Evolutionary conservation across 2,888 invertebrate species (phyloP).

Genomic region (Omphaloscelis lunosa): DNA sequence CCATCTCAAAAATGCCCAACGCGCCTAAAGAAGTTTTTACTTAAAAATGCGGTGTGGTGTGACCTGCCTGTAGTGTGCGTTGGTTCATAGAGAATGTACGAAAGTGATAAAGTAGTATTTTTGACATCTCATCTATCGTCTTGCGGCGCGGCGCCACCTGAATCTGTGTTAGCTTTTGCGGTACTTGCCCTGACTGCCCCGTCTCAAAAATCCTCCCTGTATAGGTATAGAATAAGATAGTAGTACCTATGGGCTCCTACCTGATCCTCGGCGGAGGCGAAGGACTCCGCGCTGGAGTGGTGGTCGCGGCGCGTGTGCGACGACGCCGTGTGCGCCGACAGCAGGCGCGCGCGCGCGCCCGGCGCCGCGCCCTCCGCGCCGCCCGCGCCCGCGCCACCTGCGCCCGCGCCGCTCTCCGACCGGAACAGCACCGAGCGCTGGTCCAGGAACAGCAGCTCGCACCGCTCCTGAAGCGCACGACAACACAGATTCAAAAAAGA

Average conservation of each 20-base stretch:
- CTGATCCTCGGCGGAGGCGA: conserved; percentile 98
- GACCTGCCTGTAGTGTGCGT: not conserved
- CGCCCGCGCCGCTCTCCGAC: conserved; percentile 92
- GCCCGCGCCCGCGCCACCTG: conserved; percentile 71
- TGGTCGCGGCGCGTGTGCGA: conserved; percentile 90
- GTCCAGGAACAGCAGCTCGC: conserved; percentile 96
- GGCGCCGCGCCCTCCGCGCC: conserved; percentile 73
- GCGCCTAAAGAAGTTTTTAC: no score
- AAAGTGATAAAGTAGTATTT: not conserved
- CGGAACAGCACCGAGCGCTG: conserved; percentile 96
- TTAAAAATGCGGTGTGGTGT: not conserved
- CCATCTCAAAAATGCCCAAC: no score
- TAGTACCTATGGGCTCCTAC: conserved; percentile 78
- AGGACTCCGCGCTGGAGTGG: conserved; percentile 98
- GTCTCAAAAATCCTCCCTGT: not conserved
- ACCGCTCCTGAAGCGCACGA: conserved; percentile 93
- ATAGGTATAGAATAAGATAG: not conserved
- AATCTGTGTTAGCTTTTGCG: no score
- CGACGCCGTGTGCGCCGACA: conserved; percentile 86
- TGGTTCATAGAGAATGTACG: not conserved
- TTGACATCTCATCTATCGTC: no score
- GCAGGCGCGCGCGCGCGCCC: conserved; percentile 81
- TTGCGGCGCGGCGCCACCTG: not conserved
- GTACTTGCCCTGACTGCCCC: not conserved
- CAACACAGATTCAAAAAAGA: not conserved